These are phyloP conservation scores for Drosophila stalkeri DNA, from an alignment of 2,888 invertebrate species.

Conservation along the genomic window DNA sequence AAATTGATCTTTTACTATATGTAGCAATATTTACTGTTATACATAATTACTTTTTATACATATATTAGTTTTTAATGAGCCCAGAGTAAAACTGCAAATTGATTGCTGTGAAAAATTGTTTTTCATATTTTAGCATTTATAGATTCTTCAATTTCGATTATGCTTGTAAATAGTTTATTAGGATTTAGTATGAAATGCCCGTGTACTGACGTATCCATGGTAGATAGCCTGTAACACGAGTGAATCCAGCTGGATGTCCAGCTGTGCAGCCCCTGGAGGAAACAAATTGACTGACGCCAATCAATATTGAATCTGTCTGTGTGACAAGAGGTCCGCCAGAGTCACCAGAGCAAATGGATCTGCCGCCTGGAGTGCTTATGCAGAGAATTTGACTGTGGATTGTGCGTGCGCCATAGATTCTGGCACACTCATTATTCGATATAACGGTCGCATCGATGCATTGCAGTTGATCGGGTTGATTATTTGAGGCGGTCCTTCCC, in stretches of 20 bases:
- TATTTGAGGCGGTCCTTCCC: slow-evolving; percentile 42
- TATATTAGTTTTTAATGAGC: too few relatives aligned
- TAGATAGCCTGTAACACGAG: slow-evolving; percentile 42
- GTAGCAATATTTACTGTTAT: background rate
- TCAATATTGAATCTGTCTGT: slow-evolving; percentile 9
- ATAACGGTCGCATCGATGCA: slow-evolving; percentile 62
- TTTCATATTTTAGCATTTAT: background rate
- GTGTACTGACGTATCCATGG: slow-evolving; percentile 40
- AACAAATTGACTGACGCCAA: slow-evolving; percentile 39
- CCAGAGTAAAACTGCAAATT: background rate
- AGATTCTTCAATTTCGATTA: background rate
- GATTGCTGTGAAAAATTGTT: background rate
- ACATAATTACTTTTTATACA: too few relatives aligned
- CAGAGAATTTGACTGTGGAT: slow-evolving; percentile 38
- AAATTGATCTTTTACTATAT: background rate
- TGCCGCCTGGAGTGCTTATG: slow-evolving; percentile 27
- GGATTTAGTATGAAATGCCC: slow-evolving; percentile 24
- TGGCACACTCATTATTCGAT: slow-evolving; percentile 80
- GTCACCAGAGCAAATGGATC: slow-evolving; percentile 40
- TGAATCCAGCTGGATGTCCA: slow-evolving; percentile 43
- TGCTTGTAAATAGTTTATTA: background rate
- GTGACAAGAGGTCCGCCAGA: slow-evolving; percentile 43
- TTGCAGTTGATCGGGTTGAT: slow-evolving; percentile 66
- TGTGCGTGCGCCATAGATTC: slow-evolving; percentile 73
- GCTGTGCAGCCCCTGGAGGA: slow-evolving; percentile 29